Percentiles rank a stretch among this genome's conserved stretches.
These are phyloP conservation scores for Tubulanus polymorphus DNA, from an alignment of 2,888 invertebrate species.

Conservation along the genomic window DNA sequence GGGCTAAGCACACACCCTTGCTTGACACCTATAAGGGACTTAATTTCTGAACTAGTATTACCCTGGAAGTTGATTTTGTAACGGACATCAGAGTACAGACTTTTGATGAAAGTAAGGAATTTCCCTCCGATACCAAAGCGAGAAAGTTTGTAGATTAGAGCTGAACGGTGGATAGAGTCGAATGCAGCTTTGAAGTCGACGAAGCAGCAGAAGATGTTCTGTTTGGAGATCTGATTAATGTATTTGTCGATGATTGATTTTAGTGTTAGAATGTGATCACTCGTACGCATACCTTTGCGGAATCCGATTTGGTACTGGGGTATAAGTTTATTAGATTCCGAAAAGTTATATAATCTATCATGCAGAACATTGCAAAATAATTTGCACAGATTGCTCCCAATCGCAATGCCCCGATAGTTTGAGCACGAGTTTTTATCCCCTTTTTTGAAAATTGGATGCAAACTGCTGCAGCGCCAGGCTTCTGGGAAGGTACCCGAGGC, in stretches of 20 bases:
- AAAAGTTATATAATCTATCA: background rate
- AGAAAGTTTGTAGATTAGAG: background rate
- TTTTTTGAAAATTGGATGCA: background rate
- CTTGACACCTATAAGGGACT: background rate
- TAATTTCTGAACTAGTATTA: background rate
- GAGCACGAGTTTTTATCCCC: background rate
- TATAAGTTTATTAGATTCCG: background rate
- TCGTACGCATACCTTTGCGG: background rate
- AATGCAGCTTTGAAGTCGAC: conserved; percentile 1
- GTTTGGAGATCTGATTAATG: too few species aligned
- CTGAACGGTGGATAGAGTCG: background rate
- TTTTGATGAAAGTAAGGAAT: background rate
- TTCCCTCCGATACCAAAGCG: background rate
- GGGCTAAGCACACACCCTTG: background rate
- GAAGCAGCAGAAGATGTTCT: too few species aligned
- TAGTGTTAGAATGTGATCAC: background rate
- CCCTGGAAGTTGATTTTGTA: background rate
- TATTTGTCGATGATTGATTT: background rate
- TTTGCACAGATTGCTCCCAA: background rate
- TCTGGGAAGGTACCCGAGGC: background rate
- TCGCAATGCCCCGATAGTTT: background rate
- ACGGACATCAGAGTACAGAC: background rate
- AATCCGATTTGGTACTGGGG: background rate
- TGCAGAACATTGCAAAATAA: background rate
- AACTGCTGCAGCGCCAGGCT: background rate